phyloP scores from a whole-genome alignment of 2,888 invertebrate species.

The Lasioglossum calceatum region DNA sequence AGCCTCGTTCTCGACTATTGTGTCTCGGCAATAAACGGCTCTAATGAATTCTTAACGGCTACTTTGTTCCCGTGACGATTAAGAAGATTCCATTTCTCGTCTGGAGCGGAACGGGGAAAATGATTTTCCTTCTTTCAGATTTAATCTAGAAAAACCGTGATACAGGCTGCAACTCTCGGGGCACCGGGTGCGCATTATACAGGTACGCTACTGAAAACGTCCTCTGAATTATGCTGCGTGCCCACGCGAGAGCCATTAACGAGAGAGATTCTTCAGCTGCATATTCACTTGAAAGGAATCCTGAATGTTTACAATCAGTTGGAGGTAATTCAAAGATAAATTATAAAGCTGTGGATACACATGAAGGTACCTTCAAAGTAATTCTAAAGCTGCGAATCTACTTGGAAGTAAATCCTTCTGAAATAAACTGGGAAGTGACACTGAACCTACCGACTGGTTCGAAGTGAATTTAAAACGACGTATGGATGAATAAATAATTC shows the following conservation, averaged over 20 bases:
- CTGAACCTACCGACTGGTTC: background rate
- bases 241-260: background rate
- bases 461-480: background rate
- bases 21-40: constrained; percentile 26
- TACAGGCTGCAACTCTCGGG: too few species aligned
- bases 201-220: background rate
- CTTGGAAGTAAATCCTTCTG: background rate
- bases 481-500: background rate
- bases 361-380: background rate
- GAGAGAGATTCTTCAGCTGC: background rate
- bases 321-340: background rate
- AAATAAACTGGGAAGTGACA: background rate
- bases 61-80: background rate
- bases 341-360: too few species aligned
- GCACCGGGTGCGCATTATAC: background rate
- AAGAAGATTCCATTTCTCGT: constrained; percentile 1
- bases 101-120: background rate
- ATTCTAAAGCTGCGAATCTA: background rate
- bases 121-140: background rate
- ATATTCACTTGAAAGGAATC: background rate
- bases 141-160: background rate
- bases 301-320: background rate
- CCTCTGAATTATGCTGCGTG: background rate
- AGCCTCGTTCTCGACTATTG: background rate
- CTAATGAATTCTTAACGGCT: constrained; percentile 1